A percentile compares a stretch with the other conserved stretches of the same genome.
Evolutionary conservation across 2,888 invertebrate genomes (phyloP).

Genomic region (Glaucopsyche alexis): DNA sequence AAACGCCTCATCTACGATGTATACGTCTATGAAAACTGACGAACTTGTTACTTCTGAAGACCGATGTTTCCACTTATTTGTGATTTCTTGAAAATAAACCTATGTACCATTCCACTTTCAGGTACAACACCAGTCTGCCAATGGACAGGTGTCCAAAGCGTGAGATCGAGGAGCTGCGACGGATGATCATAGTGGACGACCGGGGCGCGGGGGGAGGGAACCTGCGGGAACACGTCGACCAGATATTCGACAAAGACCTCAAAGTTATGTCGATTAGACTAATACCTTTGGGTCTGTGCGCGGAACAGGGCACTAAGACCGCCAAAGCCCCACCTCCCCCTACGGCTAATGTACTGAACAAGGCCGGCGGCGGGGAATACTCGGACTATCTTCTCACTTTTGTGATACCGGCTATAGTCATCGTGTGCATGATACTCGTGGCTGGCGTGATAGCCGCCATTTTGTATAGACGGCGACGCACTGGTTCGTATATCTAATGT

Average conservation of each 20-base stretch:
- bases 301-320: slow-evolving; percentile 67
- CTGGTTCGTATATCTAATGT: slow-evolving; percentile 79
- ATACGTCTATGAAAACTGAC: no score
- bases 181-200: slow-evolving; percentile 85
- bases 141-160: slow-evolving; percentile 87
- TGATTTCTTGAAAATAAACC: no score
- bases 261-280: slow-evolving; percentile 83
- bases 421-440: slow-evolving; percentile 91
- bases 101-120: slow-evolving; percentile 39
- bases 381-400: slow-evolving; percentile 88
- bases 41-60: neutral
- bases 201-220: slow-evolving; percentile 56
- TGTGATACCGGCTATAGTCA: slow-evolving; percentile 92
- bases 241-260: slow-evolving; percentile 85
- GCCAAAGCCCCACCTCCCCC: slow-evolving; percentile 52
- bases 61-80: no score
- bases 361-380: slow-evolving; percentile 51
- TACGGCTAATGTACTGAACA: slow-evolving; percentile 54
- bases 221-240: slow-evolving; percentile 79
- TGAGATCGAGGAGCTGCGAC: slow-evolving; percentile 86
- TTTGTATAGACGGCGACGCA: slow-evolving; percentile 89
- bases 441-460: slow-evolving; percentile 94
- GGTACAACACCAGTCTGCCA: slow-evolving; percentile 89
- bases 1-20: no score
- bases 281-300: slow-evolving; percentile 81